Evolutionary conservation across 1,140 invertebrate genomes (phyloP).

Genomic region (Heliconius hewitsoni): DNA sequence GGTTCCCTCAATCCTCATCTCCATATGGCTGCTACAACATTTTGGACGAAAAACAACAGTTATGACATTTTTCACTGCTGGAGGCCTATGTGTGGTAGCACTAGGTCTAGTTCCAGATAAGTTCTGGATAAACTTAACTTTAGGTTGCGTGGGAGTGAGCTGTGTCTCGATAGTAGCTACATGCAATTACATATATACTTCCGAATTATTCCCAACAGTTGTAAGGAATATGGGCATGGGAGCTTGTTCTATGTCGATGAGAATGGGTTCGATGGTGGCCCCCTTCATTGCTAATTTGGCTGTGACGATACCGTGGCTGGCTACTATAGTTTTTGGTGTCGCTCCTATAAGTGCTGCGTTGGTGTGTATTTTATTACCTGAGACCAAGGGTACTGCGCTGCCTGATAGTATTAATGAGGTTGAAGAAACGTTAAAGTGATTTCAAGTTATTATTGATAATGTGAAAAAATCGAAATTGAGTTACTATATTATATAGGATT

Average conservation of each 20-base stretch:
- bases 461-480: no score
- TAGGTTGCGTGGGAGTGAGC: constrained; percentile 83
- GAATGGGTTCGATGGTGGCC: constrained; percentile 85
- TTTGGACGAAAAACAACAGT: constrained; percentile 57
- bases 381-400: constrained; percentile 87
- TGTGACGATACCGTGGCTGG: constrained; percentile 80
- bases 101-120: constrained; percentile 54
- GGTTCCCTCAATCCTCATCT: constrained; percentile 61
- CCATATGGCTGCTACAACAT: constrained; percentile 59
- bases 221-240: constrained; percentile 86
- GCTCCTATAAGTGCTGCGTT: constrained; percentile 84
- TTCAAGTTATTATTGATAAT: not conserved
- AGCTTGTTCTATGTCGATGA: constrained; percentile 84
- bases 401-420: constrained; percentile 88
- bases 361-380: constrained; percentile 86
- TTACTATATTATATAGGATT: no score
- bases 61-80: constrained; percentile 47
- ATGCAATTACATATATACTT: constrained; percentile 85
- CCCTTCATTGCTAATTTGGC: constrained; percentile 83
- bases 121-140: constrained; percentile 58
- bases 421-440: not conserved
- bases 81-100: constrained; percentile 56
- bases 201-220: constrained; percentile 86
- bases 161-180: constrained; percentile 84
- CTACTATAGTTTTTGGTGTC: constrained; percentile 86